Base-by-base conservation (phyloP, 2,888 invertebrate genomes). In the Xestobium rufovillosum region DNA sequence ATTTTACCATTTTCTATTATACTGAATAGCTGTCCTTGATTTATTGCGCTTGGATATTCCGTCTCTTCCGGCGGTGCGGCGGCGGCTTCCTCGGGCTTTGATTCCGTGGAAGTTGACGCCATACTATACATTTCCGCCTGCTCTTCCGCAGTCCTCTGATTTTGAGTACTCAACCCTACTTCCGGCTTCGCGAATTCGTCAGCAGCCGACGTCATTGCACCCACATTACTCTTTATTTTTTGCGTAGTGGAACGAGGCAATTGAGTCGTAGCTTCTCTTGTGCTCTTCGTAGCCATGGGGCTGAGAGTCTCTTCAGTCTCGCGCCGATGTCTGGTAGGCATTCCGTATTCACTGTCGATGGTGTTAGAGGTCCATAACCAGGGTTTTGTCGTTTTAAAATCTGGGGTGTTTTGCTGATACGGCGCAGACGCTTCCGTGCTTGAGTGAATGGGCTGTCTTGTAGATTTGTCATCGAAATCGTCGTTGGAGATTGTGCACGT, bases 401-500 rank as follows among this genome's bases (percentile, higher is more conserved):
- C 42, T 38, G 42, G 25, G 26, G 45, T 41, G 38, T 41, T 43
- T 8, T 52, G 49, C 28, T 31, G 19, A 13, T 29, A 26, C 17
- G 25, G 41, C 34, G 29, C 36, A 25, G 16, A 15, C 3, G 48
- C 42, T 4, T 39, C 33, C 34, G 44, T 11, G 42, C 44, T 26
- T 25, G 36, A 36, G 4, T 34, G 31, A 4, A 36, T 32, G 16
- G 47, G 41, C 11, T 43, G 14, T 38, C 44, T 50, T 11, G 50
- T 44, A 14, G 50, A 43, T 43, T 55, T 56, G n/a, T 57, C 59
- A 3, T 57, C 56, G 33, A 57, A 56, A 34, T 56, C 55, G 31
- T 70, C 70, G 36, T 70, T 68, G 40, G 69, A 67, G 41, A 74
- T 72, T 8, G 65, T 61, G 53, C 79, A 79, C 1, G 76, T 73